Evolutionary conservation across 2,113 vertebrate genomes (phyloP).

Genomic region (Gulo gulo): DNA sequence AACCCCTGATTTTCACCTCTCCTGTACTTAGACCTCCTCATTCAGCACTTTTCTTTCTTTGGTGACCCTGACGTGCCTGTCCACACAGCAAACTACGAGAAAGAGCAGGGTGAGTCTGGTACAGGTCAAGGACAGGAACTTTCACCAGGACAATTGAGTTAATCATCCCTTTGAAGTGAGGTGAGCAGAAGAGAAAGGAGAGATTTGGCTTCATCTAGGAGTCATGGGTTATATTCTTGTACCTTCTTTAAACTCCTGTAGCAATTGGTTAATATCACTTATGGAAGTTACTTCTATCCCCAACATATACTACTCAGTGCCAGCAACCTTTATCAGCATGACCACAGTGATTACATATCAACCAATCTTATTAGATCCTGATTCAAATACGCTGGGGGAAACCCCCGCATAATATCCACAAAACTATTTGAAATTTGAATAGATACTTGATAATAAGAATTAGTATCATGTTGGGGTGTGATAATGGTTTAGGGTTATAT

Average conservation of each 20-base stretch:
- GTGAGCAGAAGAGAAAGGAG: not conserved
- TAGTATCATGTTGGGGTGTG: not conserved
- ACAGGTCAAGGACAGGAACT: not conserved
- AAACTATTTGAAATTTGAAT: not conserved
- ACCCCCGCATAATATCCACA: not conserved
- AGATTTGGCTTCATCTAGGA: not conserved
- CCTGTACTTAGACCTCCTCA: not conserved
- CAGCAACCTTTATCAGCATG: not conserved
- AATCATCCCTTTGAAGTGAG: not conserved
- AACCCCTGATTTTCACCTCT: no score
- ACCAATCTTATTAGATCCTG: not conserved
- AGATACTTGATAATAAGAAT: not conserved
- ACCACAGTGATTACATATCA: not conserved
- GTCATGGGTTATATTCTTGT: not conserved
- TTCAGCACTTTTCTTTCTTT: not conserved
- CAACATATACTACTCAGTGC: not conserved
- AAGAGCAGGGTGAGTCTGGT: not conserved
- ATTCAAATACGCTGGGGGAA: not conserved
- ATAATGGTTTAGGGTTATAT: not conserved
- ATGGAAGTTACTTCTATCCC: not conserved
- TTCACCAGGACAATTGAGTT: not conserved
- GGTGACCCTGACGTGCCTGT: not conserved
- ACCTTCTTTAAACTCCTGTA: not conserved
- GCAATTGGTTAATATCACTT: not conserved
- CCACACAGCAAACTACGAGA: not conserved